Evolutionary conservation across 2,113 vertebrate genomes (phyloP).

Genomic region (Phyllostomus hastatus): DNA sequence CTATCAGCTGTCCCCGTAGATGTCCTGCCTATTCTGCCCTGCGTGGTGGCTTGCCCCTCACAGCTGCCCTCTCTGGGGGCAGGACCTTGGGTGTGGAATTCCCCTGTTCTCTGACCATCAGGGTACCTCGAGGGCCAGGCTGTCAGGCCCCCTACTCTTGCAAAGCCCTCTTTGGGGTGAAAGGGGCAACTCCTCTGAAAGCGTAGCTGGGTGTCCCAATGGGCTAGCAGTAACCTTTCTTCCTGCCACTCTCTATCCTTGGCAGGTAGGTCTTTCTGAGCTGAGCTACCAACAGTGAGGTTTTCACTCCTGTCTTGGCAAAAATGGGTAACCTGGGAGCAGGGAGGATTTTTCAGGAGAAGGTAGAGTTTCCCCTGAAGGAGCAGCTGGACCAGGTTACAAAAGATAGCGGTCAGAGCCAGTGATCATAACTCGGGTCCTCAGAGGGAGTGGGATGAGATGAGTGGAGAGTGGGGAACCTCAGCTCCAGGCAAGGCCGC

Average conservation of each 20-base stretch:
- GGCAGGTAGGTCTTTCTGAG: neutral
- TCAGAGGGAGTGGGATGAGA: too few relatives aligned
- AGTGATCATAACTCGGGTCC: neutral
- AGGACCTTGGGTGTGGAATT: neutral
- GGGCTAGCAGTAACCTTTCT: neutral
- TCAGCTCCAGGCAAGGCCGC: accelerated
- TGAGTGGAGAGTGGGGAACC: neutral
- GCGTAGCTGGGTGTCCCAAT: neutral
- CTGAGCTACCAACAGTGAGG: neutral
- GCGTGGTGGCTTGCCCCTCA: neutral
- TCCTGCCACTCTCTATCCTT: neutral
- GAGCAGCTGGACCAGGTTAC: neutral
- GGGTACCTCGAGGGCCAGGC: neutral
- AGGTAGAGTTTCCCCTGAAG: neutral
- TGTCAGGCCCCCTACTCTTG: neutral
- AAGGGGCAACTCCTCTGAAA: neutral
- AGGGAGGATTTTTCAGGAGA: neutral
- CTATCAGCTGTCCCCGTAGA: too few relatives aligned
- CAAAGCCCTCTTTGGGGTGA: neutral
- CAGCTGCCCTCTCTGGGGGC: neutral
- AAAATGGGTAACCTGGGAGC: neutral
- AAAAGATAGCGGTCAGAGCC: neutral
- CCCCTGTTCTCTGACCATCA: neutral
- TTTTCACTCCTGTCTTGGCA: neutral
- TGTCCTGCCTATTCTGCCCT: neutral